Evolutionary conservation across 37 sponge, comb jelly and placozoan species (phyloP).

Genomic region (Geodia barretti): DNA sequence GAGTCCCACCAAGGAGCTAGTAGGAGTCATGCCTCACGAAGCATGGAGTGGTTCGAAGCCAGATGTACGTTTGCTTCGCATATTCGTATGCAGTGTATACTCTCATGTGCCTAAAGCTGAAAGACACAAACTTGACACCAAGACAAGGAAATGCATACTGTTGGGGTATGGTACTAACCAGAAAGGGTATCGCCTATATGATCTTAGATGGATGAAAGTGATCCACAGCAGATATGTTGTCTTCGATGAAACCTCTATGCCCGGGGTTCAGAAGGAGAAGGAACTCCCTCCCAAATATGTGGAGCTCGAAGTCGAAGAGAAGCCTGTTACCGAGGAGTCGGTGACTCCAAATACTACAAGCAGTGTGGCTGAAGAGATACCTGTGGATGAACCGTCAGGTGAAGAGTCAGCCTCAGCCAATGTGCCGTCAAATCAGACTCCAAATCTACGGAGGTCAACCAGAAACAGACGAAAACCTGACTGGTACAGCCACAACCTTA

Average conservation of each 20-base stretch:
- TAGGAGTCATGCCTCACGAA: conserved; percentile 17
- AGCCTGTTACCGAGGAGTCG: no score
- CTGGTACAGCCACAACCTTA: no score
- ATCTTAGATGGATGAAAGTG: conserved; percentile 16
- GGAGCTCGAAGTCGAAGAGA: neutral
- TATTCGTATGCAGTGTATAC: conserved; percentile 21
- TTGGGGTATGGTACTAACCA: no score
- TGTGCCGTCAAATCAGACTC: no score
- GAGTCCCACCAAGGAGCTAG: conserved; percentile 25
- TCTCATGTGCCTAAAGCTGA: conserved; percentile 8
- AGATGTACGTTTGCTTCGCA: conserved; percentile 5
- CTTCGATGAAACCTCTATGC: conserved; percentile 3
- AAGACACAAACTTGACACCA: conserved; percentile 10
- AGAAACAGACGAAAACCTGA: conserved; percentile 37
- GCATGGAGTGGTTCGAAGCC: conserved; percentile 24
- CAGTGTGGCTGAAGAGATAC: neutral
- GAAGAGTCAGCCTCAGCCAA: no score
- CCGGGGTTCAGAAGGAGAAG: neutral
- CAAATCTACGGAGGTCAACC: conserved; percentile 23
- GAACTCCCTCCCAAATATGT: neutral
- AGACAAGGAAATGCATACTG: conserved; percentile 31
- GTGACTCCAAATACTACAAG: no score
- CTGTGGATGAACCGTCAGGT: neutral
- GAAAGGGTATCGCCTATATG: conserved; percentile 55
- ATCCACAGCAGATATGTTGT: neutral